Evolutionary conservation across 2,888 invertebrate species (phyloP), one percentile per base, ranked within the genome.

Genomic region (Pterostichus niger): DNA sequence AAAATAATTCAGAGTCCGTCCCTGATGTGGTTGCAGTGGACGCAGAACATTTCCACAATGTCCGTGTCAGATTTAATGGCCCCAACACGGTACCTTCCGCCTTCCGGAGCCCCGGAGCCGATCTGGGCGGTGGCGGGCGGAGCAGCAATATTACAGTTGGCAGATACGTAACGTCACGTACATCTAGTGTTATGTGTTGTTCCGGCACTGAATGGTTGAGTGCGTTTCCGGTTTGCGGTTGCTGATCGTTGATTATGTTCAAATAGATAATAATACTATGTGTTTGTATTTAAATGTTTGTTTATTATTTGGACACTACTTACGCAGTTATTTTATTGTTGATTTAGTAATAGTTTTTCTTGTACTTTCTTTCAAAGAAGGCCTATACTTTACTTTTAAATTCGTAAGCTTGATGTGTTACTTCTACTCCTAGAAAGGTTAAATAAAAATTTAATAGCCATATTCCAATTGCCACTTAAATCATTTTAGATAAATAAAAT

Each of bases 11-110:
- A 40, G 1, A 7, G 9, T 40, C 40, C 40, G 6, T 6, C 9
- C 40, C 40, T 40, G 40, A 6, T 40, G 40, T 6, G 1, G 40
- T 35, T 81, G 73, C 81, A 81, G 35, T 71, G 44, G 54, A 17
- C 56, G 15, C 73, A 33, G 56, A 73, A 73, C 81, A 73, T 81
- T 81, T 73, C 81, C 81, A 71, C 81, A 81, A 81, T 81, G 81
- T 81, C 59, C 73, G 71, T 81, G 81, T 81, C 81, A 81, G 68
- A 81, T 81, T 81, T 81, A 81, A 81, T 81, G 81, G 56, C 44
- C 81, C 40, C 81, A 40, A 71, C 52, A 80, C 24, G 61, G 31
- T 68, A 46, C 52, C 80, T 68, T 68, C 52, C 80, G 68, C 52
- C 80, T 68, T 68, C 52, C 80, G 68, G 44, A 64, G 33, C 64